Base-by-base conservation (phyloP, 2,113 vertebrate species). In the Gobiocypris rarus region DNA sequence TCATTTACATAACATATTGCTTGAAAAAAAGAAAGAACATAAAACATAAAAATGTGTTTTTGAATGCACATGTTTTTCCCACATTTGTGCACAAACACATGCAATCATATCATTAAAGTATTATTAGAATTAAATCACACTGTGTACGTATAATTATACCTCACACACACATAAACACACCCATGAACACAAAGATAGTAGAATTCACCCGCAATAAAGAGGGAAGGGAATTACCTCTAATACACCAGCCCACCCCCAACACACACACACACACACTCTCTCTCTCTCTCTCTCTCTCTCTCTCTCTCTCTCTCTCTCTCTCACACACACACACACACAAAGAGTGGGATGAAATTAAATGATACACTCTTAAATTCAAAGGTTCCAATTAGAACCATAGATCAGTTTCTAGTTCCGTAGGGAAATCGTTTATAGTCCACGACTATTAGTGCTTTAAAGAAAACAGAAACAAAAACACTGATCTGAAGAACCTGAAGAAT, bases 141-240 rank as follows among this genome's bases (percentile, higher is more conserved):
- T 11, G 65, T 67, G 43, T 10, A 10, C 4, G 2, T 38, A 38
- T 38, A 63, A 41, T 61, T 48, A 83, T 5, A 43, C 34, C 61
- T 56, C 61, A 73, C 85, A 82, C 70, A 75, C 71, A 7, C 71
- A 85, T 24, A 48, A 14, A 83, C 48, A 84, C 61, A 22, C 48
- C 10, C 19, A 58, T 8, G 17, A 71, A 75, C 56, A 75, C 69
- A 75, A 24, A 70, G 38, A 59, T 82, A 58, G 22, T 28, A 61
- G 65, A 67, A 78, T 48, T 65, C 31, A 81, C 19, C 84, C 58
- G 19, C 77, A 65, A 26, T 71, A 22, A 65, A 71, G 65, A 81
- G 75, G 38, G 13, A 50, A 61, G 31, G 17, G 56, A 50, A 11
- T 84, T 88, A 77, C 77, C 82, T 86, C 82, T 77, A 88, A 86